These are phyloP conservation scores for Ophonus ardosiacus DNA, from an alignment of 2,888 invertebrate species.

Conservation along the genomic window DNA sequence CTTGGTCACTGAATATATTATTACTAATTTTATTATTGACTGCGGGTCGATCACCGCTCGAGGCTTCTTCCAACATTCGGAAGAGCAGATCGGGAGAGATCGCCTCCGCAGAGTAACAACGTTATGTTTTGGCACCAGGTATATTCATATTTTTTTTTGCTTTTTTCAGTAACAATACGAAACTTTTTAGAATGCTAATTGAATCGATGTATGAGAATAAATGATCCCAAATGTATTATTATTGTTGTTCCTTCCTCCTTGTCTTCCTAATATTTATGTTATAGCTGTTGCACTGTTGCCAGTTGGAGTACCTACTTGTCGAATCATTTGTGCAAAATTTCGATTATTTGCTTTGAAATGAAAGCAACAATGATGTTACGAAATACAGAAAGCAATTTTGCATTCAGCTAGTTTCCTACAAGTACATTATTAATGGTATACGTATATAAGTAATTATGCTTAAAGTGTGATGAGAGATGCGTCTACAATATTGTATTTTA, in stretches of 20 bases:
- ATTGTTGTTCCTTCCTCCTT: slow-evolving; percentile 53
- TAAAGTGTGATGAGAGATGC: slow-evolving; percentile 74
- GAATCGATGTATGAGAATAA: slow-evolving; percentile 73
- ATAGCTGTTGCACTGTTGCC: slow-evolving; percentile 1
- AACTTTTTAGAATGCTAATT: slow-evolving; percentile 74
- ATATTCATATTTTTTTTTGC: slow-evolving; percentile 69
- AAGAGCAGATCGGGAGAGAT: background rate
- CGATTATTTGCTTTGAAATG: slow-evolving; percentile 65
- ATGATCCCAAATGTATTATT: slow-evolving; percentile 65
- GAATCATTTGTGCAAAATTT: slow-evolving; percentile 61
- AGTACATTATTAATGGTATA: slow-evolving; percentile 67
- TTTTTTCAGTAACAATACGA: slow-evolving; percentile 69
- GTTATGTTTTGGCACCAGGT: slow-evolving; percentile 74
- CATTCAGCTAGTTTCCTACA: slow-evolving; percentile 69
- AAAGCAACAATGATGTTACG: slow-evolving; percentile 73
- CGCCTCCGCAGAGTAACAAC: slow-evolving; percentile 60
- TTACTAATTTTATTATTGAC: slow-evolving; percentile 63
- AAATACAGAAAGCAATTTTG: slow-evolving; percentile 73
- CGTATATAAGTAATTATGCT: slow-evolving; percentile 71
- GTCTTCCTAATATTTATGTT: slow-evolving; percentile 20
- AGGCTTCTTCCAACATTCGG: slow-evolving; percentile 1
- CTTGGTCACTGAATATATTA: slow-evolving; percentile 64
- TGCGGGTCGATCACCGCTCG: slow-evolving; percentile 30
- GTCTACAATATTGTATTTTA: slow-evolving; percentile 73
- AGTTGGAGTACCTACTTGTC: slow-evolving; percentile 28